Percentiles rank a stretch among this genome's conserved stretches.
phyloP scores from a whole-genome alignment of 1,140 invertebrate species.

The Venustaconcha ellipsiformis region DNA sequence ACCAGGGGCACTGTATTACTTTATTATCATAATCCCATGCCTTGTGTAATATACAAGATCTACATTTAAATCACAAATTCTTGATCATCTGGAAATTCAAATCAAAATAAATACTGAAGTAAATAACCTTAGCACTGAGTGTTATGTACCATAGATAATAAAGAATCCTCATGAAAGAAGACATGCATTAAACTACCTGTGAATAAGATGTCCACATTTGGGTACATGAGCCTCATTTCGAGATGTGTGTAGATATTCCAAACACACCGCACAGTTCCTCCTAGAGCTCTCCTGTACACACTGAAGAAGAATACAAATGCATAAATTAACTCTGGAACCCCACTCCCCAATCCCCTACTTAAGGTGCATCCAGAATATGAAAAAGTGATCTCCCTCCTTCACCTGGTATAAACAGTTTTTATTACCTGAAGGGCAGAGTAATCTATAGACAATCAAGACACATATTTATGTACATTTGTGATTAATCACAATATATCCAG shows the following conservation, averaged over 20 bases:
- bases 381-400: neutral
- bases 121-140: too few relatives aligned
- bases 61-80: too few relatives aligned
- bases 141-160: too few relatives aligned
- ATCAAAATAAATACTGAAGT: too few relatives aligned
- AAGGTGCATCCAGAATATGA: neutral
- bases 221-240: constrained; percentile 88
- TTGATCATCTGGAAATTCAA: too few relatives aligned
- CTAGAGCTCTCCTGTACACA: constrained; percentile 89
- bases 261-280: constrained; percentile 87
- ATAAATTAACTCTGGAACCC: neutral
- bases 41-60: too few relatives aligned
- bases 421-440: neutral
- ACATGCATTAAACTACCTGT: constrained; percentile 68
- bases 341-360: neutral
- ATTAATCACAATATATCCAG: too few relatives aligned
- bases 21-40: too few relatives aligned
- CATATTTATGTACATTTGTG: neutral
- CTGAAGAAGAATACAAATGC: constrained; percentile 70
- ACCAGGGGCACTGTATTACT: too few relatives aligned
- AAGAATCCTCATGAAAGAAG: too few relatives aligned
- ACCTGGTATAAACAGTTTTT: neutral
- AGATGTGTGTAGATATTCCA: constrained; percentile 90
- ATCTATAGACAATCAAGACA: neutral
- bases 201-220: constrained; percentile 86